Percentiles rank a stretch among this genome's conserved stretches.
Evolutionary conservation across 2,797 vertebrate genomes (phyloP).

Genomic region (Melanogrammus aeglefinus): DNA sequence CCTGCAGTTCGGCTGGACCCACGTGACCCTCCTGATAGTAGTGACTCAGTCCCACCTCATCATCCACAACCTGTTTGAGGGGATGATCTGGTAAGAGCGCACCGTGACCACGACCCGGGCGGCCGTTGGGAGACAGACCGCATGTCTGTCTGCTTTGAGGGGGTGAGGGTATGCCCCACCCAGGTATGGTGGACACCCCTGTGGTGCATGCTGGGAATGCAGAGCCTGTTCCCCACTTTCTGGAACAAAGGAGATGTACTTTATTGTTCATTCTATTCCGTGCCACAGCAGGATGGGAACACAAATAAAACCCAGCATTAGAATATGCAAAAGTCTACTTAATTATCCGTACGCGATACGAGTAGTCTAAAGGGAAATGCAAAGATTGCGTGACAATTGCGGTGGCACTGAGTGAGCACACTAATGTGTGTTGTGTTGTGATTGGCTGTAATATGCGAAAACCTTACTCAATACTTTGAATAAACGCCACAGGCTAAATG

Average conservation of each 20-base stretch:
- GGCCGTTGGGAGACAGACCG: not conserved
- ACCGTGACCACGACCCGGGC: constrained; percentile 35
- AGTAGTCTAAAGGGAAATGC: not conserved
- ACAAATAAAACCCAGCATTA: not conserved
- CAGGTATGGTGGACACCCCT: not conserved
- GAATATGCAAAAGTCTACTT: not conserved
- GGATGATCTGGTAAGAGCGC: constrained; percentile 92
- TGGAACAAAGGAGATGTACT: not conserved
- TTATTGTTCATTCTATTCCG: not conserved
- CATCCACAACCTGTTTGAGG: constrained; percentile 98
- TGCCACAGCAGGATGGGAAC: not conserved
- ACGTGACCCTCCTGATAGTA: constrained; percentile 94
- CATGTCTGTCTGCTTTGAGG: not conserved
- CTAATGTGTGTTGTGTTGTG: not conserved
- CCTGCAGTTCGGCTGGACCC: constrained; percentile 95
- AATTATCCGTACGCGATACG: not conserved
- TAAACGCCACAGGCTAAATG: not conserved
- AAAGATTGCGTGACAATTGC: not conserved
- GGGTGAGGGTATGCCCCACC: not conserved
- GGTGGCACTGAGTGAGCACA: not conserved
- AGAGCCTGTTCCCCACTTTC: not conserved
- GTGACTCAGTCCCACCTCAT: constrained; percentile 98
- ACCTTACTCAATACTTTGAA: not conserved
- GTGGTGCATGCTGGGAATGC: not conserved
- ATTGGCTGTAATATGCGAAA: not conserved